phyloP scores from a whole-genome alignment of 2,113 vertebrate genomes.

The Lophius piscatorius region DNA sequence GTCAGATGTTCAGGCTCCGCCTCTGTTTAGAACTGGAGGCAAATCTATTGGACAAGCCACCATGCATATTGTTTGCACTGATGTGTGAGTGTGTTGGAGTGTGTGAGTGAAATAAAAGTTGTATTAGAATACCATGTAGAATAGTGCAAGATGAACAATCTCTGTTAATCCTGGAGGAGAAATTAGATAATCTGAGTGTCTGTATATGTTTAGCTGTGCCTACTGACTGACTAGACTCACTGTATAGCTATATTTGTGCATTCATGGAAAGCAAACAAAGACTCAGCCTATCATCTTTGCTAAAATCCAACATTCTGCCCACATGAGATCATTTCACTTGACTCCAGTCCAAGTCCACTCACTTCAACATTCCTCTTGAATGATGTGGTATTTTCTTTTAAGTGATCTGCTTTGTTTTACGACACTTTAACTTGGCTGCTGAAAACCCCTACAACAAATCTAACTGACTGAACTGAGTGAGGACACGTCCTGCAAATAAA shows the following conservation, averaged over 20 bases:
- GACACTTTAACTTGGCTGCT: constrained; percentile 8
- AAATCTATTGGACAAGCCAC: constrained; percentile 24
- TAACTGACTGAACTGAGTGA: not conserved
- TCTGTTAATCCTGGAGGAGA: not conserved
- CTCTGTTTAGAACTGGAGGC: constrained; percentile 21
- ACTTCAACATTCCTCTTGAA: constrained; percentile 18
- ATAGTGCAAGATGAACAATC: constrained; percentile 5
- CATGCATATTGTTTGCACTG: too few species aligned
- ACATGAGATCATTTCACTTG: constrained; percentile 39
- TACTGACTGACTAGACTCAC: not conserved
- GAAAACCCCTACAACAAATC: not conserved
- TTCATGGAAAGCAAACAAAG: not conserved
- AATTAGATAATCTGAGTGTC: not conserved
- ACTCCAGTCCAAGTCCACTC: constrained; percentile 5
- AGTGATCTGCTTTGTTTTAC: constrained; percentile 25
- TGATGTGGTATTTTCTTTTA: constrained; percentile 7
- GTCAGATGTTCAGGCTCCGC: constrained; percentile 1
- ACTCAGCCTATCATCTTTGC: not conserved
- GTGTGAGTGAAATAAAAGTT: constrained; percentile 1
- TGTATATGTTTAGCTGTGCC: not conserved
- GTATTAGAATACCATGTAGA: constrained; percentile 1
- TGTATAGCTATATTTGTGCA: constrained; percentile 14
- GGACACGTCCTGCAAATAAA: not conserved
- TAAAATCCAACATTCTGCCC: constrained; percentile 29
- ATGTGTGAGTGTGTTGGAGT: not conserved